phyloP scores from a whole-genome alignment of 1,140 invertebrate species.

The Trichonephila clavata region DNA sequence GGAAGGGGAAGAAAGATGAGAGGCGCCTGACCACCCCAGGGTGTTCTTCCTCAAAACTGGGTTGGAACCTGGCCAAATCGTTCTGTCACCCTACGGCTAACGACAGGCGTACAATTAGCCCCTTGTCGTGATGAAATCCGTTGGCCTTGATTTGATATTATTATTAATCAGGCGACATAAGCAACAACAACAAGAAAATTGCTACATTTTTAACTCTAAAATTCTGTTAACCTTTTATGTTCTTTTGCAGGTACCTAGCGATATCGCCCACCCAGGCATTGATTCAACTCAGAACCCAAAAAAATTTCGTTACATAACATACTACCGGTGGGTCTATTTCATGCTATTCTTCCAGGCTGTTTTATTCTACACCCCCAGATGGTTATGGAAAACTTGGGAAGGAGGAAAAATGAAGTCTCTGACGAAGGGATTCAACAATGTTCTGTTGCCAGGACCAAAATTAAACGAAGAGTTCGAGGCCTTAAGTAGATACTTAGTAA shows the following conservation, averaged over 20 bases:
- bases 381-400: constrained; percentile 79
- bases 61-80: too few species aligned
- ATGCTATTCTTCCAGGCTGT: constrained; percentile 79
- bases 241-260: not conserved
- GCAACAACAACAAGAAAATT: too few species aligned
- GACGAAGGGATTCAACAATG: not conserved
- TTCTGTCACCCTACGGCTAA: too few species aligned
- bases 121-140: too few species aligned
- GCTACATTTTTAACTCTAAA: too few species aligned
- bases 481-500: not conserved
- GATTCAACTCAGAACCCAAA: constrained; percentile 80
- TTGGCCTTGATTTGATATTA: too few species aligned
- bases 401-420: too few species aligned
- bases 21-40: too few species aligned
- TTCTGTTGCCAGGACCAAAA: not conserved
- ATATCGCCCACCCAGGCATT: constrained; percentile 86
- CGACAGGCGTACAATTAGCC: too few species aligned
- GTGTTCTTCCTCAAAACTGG: too few species aligned
- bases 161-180: too few species aligned
- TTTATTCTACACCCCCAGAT: constrained; percentile 80
- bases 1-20: too few species aligned
- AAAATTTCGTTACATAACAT: constrained; percentile 81
- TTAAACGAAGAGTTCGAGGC: not conserved
- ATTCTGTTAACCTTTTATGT: not conserved
- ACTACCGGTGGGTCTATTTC: constrained; percentile 93